These are phyloP conservation scores for Microcebus tavaratra DNA, from an alignment of 2,113 vertebrate species.

Conservation along the genomic window DNA sequence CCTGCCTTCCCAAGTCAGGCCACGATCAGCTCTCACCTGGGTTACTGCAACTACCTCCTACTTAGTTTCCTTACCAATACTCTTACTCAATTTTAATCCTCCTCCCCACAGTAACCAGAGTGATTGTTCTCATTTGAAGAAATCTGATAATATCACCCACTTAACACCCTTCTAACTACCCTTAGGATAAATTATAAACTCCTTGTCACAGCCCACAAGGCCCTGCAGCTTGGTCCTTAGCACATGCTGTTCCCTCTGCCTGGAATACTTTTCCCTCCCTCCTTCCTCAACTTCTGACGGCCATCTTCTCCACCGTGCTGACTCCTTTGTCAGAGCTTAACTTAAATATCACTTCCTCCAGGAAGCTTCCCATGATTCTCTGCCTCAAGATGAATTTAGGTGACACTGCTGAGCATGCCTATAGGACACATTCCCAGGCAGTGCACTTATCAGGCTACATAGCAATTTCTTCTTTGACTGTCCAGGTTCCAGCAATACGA, in stretches of 20 bases:
- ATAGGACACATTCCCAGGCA: not conserved
- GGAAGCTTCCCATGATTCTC: not conserved
- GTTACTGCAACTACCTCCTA: not conserved
- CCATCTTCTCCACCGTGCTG: not conserved
- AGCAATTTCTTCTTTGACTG: not conserved
- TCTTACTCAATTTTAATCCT: not conserved
- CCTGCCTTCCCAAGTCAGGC: not conserved
- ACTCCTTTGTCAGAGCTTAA: not conserved
- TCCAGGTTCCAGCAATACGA: not conserved
- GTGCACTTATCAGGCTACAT: not conserved
- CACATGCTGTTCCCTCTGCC: not conserved
- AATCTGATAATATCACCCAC: not conserved
- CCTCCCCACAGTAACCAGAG: not conserved
- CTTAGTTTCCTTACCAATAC: not conserved
- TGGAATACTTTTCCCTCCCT: not conserved
- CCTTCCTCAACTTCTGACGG: not conserved
- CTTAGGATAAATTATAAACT: slow-evolving; percentile 41
- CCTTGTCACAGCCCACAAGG: not conserved
- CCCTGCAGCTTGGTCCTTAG: not conserved
- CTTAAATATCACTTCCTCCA: not conserved
- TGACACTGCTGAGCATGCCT: not conserved
- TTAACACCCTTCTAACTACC: not conserved
- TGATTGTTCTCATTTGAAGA: slow-evolving; percentile 24
- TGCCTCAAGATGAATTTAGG: not conserved
- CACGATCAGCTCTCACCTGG: not conserved